Conservation (phyloP, 2,888 invertebrate species). For the Chrysolina americana region DNA sequence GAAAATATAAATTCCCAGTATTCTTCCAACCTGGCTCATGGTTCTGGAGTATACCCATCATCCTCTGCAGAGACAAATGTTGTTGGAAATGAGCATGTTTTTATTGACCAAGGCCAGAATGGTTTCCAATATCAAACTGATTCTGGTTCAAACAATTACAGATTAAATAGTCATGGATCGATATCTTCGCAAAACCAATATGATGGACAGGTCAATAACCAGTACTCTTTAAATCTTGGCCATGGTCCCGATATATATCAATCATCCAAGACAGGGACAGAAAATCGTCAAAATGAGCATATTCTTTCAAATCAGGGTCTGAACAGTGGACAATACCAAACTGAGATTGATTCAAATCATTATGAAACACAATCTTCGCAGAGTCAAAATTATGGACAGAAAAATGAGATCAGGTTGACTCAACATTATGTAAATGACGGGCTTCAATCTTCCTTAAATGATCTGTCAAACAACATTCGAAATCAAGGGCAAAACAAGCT, state of each 20-base stretch:
- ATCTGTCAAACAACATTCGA: not conserved
- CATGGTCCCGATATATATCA: too few relatives aligned
- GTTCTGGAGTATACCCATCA: not conserved
- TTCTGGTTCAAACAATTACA: not conserved
- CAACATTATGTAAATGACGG: not conserved
- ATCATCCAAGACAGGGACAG: not conserved
- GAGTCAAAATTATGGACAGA: not conserved
- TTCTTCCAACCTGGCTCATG: not conserved
- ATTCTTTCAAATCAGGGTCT: not conserved
- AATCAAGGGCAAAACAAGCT: not conserved
- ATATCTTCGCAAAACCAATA: not conserved
- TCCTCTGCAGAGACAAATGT: not conserved
- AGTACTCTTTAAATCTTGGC: not conserved
- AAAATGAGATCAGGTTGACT: not conserved
- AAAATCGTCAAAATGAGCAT: not conserved
- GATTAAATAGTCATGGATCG: too few relatives aligned
- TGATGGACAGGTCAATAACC: not conserved
- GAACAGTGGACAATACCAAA: not conserved
- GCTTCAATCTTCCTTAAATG: not conserved
- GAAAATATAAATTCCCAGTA: not conserved
- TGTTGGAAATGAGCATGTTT: not conserved
- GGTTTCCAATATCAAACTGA: not conserved
- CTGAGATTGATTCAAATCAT: not conserved
- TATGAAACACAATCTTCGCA: not conserved
- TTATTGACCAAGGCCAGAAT: not conserved